Evolutionary conservation across 64 coral and sea anemone species (phyloP).

Genomic region (Anthopleura sola): DNA sequence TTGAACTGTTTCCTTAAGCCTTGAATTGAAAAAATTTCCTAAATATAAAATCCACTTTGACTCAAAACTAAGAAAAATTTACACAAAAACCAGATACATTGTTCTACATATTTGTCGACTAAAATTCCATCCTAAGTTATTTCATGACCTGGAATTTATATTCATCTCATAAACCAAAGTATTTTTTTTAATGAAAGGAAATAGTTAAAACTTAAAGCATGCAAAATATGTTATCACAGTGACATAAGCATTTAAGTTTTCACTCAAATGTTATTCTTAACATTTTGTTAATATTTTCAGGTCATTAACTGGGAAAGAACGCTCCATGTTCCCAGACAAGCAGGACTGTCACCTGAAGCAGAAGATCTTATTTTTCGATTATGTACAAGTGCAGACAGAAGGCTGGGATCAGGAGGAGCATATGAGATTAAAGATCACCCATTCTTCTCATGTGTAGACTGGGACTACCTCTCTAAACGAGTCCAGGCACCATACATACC

Average conservation of each 20-base stretch:
- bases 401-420: constrained; percentile 77
- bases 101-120: no score
- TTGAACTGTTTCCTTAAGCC: not conserved
- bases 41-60: no score
- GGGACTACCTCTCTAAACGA: constrained; percentile 53
- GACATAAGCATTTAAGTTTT: not conserved
- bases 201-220: no score
- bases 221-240: not conserved
- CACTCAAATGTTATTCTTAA: not conserved
- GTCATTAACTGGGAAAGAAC: constrained; percentile 92
- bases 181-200: no score
- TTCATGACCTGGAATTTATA: no score
- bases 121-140: no score
- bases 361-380: constrained; percentile 82
- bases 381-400: constrained; percentile 77
- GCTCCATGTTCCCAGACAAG: constrained; percentile 68
- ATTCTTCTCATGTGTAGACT: constrained; percentile 81
- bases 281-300: constrained; percentile 24
- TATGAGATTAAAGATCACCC: constrained; percentile 83
- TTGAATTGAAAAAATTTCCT: not conserved
- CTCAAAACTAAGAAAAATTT: no score
- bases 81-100: no score
- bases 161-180: no score
- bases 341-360: constrained; percentile 56
- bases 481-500: constrained; percentile 71